Conservation (phyloP, 2,888 invertebrate species). For the Sepiola atlantica region DNA sequence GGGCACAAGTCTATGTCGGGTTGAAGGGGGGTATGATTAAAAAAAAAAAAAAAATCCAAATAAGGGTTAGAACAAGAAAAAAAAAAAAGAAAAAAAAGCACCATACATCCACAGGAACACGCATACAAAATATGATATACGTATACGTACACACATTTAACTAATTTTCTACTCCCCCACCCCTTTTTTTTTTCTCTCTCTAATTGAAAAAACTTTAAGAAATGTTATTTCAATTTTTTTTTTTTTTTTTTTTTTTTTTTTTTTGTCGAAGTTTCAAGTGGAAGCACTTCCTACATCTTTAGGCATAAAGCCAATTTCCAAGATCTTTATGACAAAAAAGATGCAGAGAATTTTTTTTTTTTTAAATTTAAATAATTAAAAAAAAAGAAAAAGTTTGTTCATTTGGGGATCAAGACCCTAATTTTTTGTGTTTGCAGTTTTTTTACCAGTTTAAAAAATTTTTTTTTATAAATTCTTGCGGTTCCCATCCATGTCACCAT, state of each 20-base stretch:
- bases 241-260: too few species aligned
- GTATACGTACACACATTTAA: background rate
- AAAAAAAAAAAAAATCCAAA: background rate
- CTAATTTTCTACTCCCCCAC: background rate
- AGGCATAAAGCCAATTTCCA: conserved; percentile 7
- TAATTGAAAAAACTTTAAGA: background rate
- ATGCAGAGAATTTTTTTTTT: background rate
- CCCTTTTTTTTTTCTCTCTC: too few species aligned
- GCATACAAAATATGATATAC: background rate
- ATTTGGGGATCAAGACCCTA: background rate
- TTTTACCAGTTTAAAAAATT: too few species aligned
- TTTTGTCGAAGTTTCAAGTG: background rate
- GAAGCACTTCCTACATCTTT: background rate
- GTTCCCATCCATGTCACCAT: background rate
- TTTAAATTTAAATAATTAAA: background rate
- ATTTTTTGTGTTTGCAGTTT: conserved; percentile 8
- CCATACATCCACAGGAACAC: too few species aligned
- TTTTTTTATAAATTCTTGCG: background rate
- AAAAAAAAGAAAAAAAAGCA: too few species aligned
- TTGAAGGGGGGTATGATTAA: background rate
- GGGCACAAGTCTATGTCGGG: background rate
- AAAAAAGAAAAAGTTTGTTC: background rate
- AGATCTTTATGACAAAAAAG: background rate
- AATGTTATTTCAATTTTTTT: background rate
- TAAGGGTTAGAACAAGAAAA: background rate